Conservation (phyloP, 1,140 invertebrate genomes). For the Choristoneura fumiferana region DNA sequence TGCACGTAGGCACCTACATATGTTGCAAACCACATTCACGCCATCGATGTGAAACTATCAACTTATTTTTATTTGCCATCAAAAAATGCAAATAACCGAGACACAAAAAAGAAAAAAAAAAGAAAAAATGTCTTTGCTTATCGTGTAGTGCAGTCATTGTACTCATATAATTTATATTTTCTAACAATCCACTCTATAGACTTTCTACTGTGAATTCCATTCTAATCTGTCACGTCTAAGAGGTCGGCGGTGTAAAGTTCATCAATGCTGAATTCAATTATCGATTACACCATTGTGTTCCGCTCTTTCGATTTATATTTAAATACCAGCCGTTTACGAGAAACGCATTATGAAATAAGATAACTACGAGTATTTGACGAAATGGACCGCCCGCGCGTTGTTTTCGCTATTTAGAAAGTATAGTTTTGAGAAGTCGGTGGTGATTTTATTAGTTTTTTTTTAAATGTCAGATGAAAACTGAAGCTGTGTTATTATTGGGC, state of each 20-base stretch:
- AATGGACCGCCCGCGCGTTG: constrained; percentile 53
- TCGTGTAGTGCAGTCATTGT: too few relatives aligned
- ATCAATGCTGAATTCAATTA: constrained; percentile 78
- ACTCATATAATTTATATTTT: too few relatives aligned
- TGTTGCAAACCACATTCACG: too few relatives aligned
- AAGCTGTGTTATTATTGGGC: too few relatives aligned
- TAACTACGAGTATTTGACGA: constrained; percentile 64
- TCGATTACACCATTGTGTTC: constrained; percentile 77
- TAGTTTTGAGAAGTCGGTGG: neutral
- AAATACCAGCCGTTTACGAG: constrained; percentile 75
- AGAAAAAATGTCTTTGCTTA: too few relatives aligned
- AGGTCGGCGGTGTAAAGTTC: constrained; percentile 77
- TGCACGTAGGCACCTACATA: too few relatives aligned
- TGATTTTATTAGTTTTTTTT: neutral
- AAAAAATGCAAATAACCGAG: too few relatives aligned
- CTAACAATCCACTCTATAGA: constrained; percentile 45
- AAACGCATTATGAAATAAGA: constrained; percentile 73
- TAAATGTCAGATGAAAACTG: too few relatives aligned
- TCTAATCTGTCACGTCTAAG: constrained; percentile 76
- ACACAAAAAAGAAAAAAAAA: too few relatives aligned
- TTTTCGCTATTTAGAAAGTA: neutral
- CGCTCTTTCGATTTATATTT: constrained; percentile 77
- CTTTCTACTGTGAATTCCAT: constrained; percentile 56
- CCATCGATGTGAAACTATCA: too few relatives aligned
- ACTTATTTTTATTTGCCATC: too few relatives aligned